A percentile compares a stretch with the other conserved stretches of the same genome.
Conservation (phyloP, 2,888 invertebrate genomes). For the Agonopterix heracliana region DNA sequence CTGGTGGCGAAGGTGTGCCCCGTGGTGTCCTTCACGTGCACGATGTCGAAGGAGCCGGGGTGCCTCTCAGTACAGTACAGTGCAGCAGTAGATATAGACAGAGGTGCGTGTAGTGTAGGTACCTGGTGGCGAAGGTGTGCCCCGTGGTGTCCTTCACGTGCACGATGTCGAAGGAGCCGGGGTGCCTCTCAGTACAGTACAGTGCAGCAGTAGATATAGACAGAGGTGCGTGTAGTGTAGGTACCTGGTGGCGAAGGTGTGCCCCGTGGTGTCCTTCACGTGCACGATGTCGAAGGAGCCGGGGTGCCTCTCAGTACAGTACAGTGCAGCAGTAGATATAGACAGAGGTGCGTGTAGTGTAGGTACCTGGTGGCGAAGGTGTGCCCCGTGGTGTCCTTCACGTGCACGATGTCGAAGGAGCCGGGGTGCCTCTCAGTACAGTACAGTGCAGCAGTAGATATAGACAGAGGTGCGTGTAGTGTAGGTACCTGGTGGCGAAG, state of each 20-base stretch:
- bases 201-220: too few species aligned
- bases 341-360: too few species aligned
- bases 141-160: constrained; percentile 98
- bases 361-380: too few species aligned
- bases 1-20: constrained; percentile 98
- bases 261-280: constrained; percentile 97
- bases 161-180: constrained; percentile 99
- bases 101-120: too few species aligned
- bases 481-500: constrained; percentile 99
- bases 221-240: too few species aligned
- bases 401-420: constrained; percentile 99
- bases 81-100: too few species aligned
- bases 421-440: constrained; percentile 99
- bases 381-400: constrained; percentile 98
- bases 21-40: constrained; percentile 97
- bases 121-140: constrained; percentile 98
- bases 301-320: constrained; percentile 99
- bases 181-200: constrained; percentile 99
- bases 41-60: constrained; percentile 99
- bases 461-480: too few species aligned
- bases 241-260: constrained; percentile 99
- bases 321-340: too few species aligned
- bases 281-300: constrained; percentile 99
- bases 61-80: too few species aligned
- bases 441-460: too few species aligned